Evolutionary conservation across 1,140 invertebrate species (phyloP).

Genomic region (Pogonomyrmex californicus): DNA sequence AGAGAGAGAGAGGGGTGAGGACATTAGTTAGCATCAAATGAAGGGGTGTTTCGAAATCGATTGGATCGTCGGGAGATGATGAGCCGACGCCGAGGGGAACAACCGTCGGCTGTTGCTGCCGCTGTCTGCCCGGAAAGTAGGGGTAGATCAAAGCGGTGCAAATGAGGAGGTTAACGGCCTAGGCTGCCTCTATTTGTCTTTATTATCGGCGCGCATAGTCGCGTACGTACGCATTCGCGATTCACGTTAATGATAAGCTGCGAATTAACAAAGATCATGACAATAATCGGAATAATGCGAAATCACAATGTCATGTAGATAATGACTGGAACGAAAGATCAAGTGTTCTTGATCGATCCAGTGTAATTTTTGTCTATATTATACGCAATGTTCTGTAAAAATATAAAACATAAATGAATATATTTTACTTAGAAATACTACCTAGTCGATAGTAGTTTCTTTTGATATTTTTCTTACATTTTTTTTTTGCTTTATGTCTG

Average conservation of each 20-base stretch:
- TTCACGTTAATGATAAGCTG: slow-evolving; percentile 60
- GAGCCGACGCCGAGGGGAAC: slow-evolving; percentile 46
- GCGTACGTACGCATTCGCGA: slow-evolving; percentile 9
- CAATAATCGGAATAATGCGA: slow-evolving; percentile 13
- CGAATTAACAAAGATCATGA: slow-evolving; percentile 45
- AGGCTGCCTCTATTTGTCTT: slow-evolving; percentile 69
- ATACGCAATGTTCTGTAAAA: slow-evolving; percentile 1
- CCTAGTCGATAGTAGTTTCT: not conserved
- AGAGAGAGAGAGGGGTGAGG: not conserved
- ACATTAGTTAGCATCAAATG: slow-evolving; percentile 72
- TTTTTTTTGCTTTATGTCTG: slow-evolving; percentile 33
- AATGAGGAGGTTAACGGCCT: slow-evolving; percentile 76
- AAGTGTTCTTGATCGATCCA: not conserved
- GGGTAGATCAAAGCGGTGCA: slow-evolving; percentile 77
- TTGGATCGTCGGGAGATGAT: slow-evolving; percentile 60
- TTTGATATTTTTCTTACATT: slow-evolving; percentile 1
- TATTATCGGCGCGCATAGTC: slow-evolving; percentile 45
- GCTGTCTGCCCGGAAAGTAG: slow-evolving; percentile 66
- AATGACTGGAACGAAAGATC: not conserved
- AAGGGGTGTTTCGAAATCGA: slow-evolving; percentile 71
- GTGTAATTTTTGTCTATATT: not conserved
- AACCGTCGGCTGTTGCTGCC: slow-evolving; percentile 51
- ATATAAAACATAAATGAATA: not conserved
- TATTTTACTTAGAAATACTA: not conserved
- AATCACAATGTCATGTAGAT: not conserved